phyloP scores from a whole-genome alignment of 2,888 invertebrate species.

The Cheilosia vulpina region DNA sequence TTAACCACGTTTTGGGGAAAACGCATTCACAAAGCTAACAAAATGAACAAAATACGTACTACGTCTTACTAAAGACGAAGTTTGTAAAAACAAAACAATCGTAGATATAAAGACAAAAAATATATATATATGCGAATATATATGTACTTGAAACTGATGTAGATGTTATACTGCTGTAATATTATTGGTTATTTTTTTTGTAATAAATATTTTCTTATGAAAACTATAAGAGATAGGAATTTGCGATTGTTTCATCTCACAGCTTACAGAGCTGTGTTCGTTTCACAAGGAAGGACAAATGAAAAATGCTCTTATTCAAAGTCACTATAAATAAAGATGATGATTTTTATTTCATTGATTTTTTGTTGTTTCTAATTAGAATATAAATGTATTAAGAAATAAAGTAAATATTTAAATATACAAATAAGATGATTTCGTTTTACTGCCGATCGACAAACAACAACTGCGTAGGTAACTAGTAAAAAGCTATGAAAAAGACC shows the following conservation, averaged over 20 bases:
- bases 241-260: constrained; percentile 8
- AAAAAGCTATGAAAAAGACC: too few relatives aligned
- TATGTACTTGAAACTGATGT: constrained; percentile 40
- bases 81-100: background rate
- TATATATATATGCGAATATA: background rate
- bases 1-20: background rate
- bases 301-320: constrained; percentile 35
- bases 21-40: background rate
- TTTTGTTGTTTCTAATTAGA: constrained; percentile 36
- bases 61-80: too few relatives aligned
- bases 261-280: constrained; percentile 46
- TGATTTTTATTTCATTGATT: constrained; percentile 8
- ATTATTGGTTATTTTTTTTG: background rate
- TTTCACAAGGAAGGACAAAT: constrained; percentile 41
- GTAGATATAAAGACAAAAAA: constrained; percentile 10
- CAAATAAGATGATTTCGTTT: background rate
- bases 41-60: background rate
- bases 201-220: background rate
- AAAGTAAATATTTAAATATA: constrained; percentile 59
- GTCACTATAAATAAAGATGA: constrained; percentile 26
- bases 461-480: too few relatives aligned
- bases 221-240: constrained; percentile 22
- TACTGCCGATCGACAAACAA: too few relatives aligned
- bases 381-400: constrained; percentile 58
- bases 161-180: constrained; percentile 28